Evolutionary conservation across 1,140 invertebrate species (phyloP).

Genomic region (Wiebesia pumilae): DNA sequence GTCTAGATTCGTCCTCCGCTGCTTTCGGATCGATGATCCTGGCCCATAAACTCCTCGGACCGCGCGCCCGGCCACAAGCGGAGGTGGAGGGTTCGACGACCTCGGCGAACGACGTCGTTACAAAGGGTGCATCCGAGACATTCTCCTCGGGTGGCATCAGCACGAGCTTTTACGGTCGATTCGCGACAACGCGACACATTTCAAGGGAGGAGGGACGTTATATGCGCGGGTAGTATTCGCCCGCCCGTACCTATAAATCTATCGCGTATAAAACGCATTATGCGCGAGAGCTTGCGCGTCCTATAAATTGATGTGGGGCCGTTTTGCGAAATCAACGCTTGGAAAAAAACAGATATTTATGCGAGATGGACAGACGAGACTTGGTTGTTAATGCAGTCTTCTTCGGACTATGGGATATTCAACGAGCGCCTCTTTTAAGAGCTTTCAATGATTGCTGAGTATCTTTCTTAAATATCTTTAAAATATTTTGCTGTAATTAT

Average conservation of each 20-base stretch:
- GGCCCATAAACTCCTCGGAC: slow-evolving; percentile 19
- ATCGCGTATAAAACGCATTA: neutral
- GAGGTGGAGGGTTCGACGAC: slow-evolving; percentile 57
- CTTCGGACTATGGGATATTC: neutral
- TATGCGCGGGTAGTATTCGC: neutral
- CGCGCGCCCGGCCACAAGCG: neutral
- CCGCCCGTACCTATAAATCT: slow-evolving; percentile 22
- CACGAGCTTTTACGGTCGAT: slow-evolving; percentile 60
- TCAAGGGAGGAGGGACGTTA: slow-evolving; percentile 5
- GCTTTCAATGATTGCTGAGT: no score
- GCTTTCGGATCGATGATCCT: slow-evolving; percentile 18
- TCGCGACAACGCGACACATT: slow-evolving; percentile 58
- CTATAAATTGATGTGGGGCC: slow-evolving; percentile 5
- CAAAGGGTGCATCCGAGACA: slow-evolving; percentile 34
- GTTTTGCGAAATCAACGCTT: neutral
- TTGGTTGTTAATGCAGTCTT: no score
- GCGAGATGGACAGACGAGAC: neutral
- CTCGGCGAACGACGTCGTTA: slow-evolving; percentile 57
- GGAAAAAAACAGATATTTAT: slow-evolving; percentile 16
- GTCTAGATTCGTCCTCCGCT: neutral
- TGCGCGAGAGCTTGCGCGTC: neutral
- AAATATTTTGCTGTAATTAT: no score
- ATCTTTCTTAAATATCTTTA: no score
- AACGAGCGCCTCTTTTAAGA: no score
- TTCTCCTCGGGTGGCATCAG: neutral